Conservation (phyloP, 2,113 vertebrate species). For the Thalassarche chlororhynchos region DNA sequence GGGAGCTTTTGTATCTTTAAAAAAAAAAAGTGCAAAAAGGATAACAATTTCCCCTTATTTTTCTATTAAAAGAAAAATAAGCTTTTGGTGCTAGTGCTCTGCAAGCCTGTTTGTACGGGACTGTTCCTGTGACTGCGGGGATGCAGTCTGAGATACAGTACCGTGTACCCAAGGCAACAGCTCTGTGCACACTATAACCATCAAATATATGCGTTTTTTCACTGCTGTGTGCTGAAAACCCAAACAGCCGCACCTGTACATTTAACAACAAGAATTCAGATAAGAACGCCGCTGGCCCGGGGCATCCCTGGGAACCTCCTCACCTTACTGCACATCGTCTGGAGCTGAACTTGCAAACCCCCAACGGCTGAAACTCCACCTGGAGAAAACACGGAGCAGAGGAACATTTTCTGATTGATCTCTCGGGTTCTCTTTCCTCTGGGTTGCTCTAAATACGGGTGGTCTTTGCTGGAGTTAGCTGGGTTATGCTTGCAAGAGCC, state of each 20-base stretch:
- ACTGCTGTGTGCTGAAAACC: not conserved
- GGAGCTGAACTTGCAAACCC: not conserved
- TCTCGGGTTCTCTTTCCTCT: not conserved
- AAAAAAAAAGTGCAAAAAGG: not conserved
- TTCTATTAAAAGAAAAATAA: not conserved
- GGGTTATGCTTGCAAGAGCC: not conserved
- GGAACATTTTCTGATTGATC: not conserved
- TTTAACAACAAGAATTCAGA: not conserved
- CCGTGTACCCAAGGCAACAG: not conserved
- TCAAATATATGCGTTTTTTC: no score
- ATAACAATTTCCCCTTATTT: not conserved
- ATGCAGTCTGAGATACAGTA: not conserved
- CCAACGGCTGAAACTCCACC: not conserved
- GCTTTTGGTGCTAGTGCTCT: not conserved
- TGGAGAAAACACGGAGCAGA: not conserved
- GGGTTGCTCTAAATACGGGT: not conserved
- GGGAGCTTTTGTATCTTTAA: no score
- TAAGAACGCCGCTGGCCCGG: no score
- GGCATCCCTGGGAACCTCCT: not conserved
- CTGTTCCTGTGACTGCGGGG: not conserved
- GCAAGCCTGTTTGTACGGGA: not conserved
- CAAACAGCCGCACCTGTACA: not conserved
- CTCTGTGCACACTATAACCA: not conserved
- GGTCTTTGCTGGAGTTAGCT: no score
- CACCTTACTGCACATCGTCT: fast-evolving